Evolutionary conservation across 2,888 invertebrate genomes (phyloP).

Genomic region (Eueremaeus valkanovi): DNA sequence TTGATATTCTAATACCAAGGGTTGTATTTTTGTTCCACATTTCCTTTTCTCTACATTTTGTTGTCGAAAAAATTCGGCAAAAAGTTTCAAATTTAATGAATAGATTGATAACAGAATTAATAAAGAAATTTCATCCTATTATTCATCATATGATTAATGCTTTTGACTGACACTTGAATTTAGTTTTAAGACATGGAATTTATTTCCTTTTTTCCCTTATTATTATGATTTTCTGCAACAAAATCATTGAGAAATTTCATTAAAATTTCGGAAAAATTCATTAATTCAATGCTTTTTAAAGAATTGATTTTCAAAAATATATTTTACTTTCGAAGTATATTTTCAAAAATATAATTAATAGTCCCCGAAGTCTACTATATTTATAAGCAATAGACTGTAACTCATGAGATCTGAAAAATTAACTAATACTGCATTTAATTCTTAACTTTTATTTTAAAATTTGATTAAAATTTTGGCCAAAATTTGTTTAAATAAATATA

Average conservation of each 20-base stretch:
- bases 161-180: constrained; percentile 27
- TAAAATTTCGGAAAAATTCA: not conserved
- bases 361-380: too few species aligned
- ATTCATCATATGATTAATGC: constrained; percentile 19
- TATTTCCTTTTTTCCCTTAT: not conserved
- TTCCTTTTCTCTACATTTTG: not conserved
- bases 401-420: not conserved
- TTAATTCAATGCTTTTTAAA: not conserved
- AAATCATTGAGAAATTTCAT: not conserved
- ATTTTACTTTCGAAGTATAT: too few species aligned
- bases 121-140: not conserved
- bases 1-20: too few species aligned
- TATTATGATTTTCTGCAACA: not conserved
- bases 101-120: not conserved
- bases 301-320: not conserved
- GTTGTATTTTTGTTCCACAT: not conserved
- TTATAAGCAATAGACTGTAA: not conserved
- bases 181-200: constrained; percentile 1
- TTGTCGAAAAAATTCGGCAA: too few species aligned
- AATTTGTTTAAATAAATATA: not conserved
- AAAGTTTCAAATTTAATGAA: too few species aligned
- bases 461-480: too few species aligned
- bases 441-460: too few species aligned
- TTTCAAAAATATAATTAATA: not conserved
- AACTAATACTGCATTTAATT: too few species aligned